Evolutionary conservation across 2,888 invertebrate species (phyloP).

Genomic region (Pterostichus niger): DNA sequence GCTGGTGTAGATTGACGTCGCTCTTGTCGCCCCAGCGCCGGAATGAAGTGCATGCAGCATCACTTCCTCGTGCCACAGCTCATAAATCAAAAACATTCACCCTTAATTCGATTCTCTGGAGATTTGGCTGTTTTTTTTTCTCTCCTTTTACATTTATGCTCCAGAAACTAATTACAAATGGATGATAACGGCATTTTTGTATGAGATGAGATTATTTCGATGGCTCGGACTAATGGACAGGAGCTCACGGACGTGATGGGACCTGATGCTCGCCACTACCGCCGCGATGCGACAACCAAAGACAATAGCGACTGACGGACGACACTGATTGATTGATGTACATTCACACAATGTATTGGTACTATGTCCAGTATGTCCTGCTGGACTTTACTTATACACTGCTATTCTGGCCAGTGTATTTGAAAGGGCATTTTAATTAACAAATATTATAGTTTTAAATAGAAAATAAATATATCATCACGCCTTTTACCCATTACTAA

Average conservation of each 20-base stretch:
- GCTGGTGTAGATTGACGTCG: slow-evolving; percentile 70
- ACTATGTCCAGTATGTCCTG: slow-evolving; percentile 16
- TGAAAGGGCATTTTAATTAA: no score
- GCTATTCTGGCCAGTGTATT: no score
- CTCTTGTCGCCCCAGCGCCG: slow-evolving; percentile 61
- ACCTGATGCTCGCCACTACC: no score
- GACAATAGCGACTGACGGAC: slow-evolving; percentile 62
- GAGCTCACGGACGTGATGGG: slow-evolving; percentile 4
- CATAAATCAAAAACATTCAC: slow-evolving; percentile 77
- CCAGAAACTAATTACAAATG: slow-evolving; percentile 76
- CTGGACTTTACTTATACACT: background rate
- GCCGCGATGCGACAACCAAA: slow-evolving; percentile 51
- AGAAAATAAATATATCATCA: no score
- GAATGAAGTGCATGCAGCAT: slow-evolving; percentile 72
- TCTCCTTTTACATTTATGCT: slow-evolving; percentile 73
- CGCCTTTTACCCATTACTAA: no score
- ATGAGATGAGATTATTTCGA: slow-evolving; percentile 58
- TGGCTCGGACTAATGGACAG: slow-evolving; percentile 53
- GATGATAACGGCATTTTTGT: slow-evolving; percentile 75
- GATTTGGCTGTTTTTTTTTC: slow-evolving; percentile 72
- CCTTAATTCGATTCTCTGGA: slow-evolving; percentile 75
- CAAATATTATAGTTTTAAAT: no score
- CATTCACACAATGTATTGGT: slow-evolving; percentile 57
- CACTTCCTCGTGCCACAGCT: slow-evolving; percentile 74
- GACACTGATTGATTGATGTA: slow-evolving; percentile 68